Percentiles rank a stretch among this genome's conserved stretches.
Conservation (phyloP, 2,113 vertebrate species). For the Aldabrachelys gigantea region DNA sequence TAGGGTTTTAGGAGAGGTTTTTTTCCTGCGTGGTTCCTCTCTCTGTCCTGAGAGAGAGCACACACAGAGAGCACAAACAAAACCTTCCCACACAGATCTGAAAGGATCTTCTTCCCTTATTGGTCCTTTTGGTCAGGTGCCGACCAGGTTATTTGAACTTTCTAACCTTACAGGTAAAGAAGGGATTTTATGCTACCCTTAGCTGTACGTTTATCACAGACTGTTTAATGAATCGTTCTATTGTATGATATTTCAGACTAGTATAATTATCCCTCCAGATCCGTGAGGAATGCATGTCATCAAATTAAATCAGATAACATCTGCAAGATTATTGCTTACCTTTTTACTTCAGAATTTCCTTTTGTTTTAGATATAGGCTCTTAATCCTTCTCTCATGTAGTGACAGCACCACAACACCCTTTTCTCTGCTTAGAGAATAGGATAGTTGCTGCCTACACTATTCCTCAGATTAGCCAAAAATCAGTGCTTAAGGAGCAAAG, state of each 20-base stretch:
- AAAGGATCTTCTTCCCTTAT: no score
- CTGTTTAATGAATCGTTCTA: background rate
- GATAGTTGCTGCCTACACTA: background rate
- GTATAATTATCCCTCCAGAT: background rate
- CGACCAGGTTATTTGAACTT: no score
- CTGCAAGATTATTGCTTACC: background rate
- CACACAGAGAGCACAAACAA: no score
- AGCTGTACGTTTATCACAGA: no score
- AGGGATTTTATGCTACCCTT: no score
- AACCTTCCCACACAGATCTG: no score
- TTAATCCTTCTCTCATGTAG: background rate
- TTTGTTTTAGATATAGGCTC: background rate
- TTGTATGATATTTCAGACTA: background rate
- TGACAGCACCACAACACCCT: background rate
- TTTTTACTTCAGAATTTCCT: background rate
- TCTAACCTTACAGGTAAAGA: no score
- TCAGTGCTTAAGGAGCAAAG: background rate
- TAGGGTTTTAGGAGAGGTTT: no score
- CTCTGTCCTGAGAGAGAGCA: no score
- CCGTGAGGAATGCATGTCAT: background rate
- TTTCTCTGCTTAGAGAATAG: background rate
- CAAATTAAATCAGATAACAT: background rate
- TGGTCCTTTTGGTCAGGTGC: no score
- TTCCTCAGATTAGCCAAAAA: background rate
- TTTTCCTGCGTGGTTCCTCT: no score